Percentiles rank a stretch among this genome's conserved stretches.
Evolutionary conservation across 2,113 vertebrate genomes (phyloP).

Genomic region (Stomatorhinus ivindoensis): DNA sequence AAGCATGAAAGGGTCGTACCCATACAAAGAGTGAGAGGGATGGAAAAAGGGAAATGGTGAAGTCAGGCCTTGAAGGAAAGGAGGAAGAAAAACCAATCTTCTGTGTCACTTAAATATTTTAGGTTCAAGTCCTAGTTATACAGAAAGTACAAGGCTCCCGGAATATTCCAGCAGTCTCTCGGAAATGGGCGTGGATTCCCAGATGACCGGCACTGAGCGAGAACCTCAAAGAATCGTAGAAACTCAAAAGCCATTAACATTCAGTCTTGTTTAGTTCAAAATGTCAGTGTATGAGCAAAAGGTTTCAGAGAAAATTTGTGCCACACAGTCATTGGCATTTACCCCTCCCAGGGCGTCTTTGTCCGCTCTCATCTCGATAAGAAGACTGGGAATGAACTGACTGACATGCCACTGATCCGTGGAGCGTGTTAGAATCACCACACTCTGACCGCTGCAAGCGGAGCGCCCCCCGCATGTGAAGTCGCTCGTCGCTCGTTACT

Average conservation of each 20-base stretch:
- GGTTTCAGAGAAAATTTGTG: background rate
- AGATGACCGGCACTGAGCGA: background rate
- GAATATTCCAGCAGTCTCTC: background rate
- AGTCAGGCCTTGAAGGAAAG: background rate
- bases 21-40: background rate
- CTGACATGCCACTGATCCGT: background rate
- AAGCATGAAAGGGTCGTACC: background rate
- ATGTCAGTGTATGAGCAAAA: background rate
- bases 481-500: background rate
- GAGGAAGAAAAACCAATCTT: background rate
- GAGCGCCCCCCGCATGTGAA: background rate
- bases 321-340: background rate
- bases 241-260: background rate
- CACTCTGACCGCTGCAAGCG: background rate
- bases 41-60: background rate
- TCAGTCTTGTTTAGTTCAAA: background rate
- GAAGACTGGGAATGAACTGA: background rate
- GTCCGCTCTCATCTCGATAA: background rate
- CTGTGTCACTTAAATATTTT: slow-evolving; percentile 3
- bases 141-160: background rate
- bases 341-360: background rate
- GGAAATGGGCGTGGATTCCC: background rate
- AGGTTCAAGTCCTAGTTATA: background rate
- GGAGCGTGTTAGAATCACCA: background rate
- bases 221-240: background rate